A percentile compares a stretch with the other conserved stretches of the same genome.
These are phyloP conservation scores for Drosophila fuyamai DNA, from an alignment of 1,140 invertebrate genomes.

Conservation along the genomic window DNA sequence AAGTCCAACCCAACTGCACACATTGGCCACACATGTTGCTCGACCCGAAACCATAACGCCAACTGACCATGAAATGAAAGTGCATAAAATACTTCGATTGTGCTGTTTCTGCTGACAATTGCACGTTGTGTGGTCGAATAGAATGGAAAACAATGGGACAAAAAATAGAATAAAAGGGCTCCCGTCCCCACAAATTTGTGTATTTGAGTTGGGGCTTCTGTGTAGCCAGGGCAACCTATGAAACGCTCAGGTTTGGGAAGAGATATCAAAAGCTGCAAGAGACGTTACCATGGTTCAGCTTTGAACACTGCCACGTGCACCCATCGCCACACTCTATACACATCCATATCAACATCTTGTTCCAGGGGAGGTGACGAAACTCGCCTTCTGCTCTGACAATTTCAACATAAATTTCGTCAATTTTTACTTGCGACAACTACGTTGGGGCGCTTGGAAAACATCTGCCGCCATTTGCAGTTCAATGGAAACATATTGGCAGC, in stretches of 20 bases:
- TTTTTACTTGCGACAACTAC: slow-evolving; percentile 76
- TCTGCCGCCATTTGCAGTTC: slow-evolving; percentile 66
- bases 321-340: not conserved
- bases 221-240: slow-evolving; percentile 34
- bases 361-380: slow-evolving; percentile 23
- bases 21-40: slow-evolving; percentile 68
- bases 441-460: slow-evolving; percentile 48
- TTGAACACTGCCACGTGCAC: slow-evolving; percentile 32
- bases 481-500: slow-evolving; percentile 72
- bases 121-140: slow-evolving; percentile 76
- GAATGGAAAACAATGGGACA: slow-evolving; percentile 36
- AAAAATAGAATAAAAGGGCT: not conserved
- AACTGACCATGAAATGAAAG: slow-evolving; percentile 82
- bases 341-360: not conserved
- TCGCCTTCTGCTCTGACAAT: slow-evolving; percentile 71
- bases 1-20: not conserved
- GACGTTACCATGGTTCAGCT: slow-evolving; percentile 19
- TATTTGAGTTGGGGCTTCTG: not conserved
- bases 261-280: slow-evolving; percentile 18
- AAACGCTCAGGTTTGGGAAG: not conserved
- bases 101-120: slow-evolving; percentile 61
- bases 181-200: slow-evolving; percentile 4
- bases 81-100: slow-evolving; percentile 77
- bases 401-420: slow-evolving; percentile 72
- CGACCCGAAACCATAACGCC: slow-evolving; percentile 66